Base-by-base conservation (phyloP, 2,888 invertebrate species). In the Fissipunctia ypsillon region DNA sequence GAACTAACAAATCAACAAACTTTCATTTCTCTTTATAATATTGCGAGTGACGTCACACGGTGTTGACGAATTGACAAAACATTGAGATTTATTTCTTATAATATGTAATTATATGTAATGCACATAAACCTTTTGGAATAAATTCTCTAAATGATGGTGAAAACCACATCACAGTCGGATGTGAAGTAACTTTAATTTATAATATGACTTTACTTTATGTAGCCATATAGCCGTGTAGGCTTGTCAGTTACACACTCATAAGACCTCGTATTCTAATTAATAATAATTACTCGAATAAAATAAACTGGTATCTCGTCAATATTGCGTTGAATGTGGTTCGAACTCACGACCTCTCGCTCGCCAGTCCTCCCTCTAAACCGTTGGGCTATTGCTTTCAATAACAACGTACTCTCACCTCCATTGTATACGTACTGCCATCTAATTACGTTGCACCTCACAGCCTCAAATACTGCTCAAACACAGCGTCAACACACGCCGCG, bases 401-500 rank as follows among this genome's bases (percentile, higher is more conserved):
- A 71, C 22, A 63, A 31, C 3, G n/a, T n/a, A 1, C 10, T 12
- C 6, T 6, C 14, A 12, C 31, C n/a, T 76, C 7, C 25, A 14
- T 9, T 38, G n/a, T n/a, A n/a, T n/a, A n/a, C n/a, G n/a, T 60
- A 14, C 25, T 52, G 31, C 41, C 52, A 41, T 45, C 70, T 71
- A 50, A 45, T 57, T 35, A 71, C 31, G 54, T 50, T 56, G 48
- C 45, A 1, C 22, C 12, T 41, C 38, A 41, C 35, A 45, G 28
- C 43, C 41, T 67, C 41, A 45, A 61, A 69, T 22, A 31, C 54
- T 28, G 66, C 41, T 70, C 63, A 70, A 67, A 73, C 65, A 64
- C 43, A 70, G 74, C 68, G 71, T 80, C 70, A 65, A 45, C 68
- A 65, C 75, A 71, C 12, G 48, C 52, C 54, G 31, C 2, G 25